phyloP scores from a whole-genome alignment of 1,140 invertebrate species.

The Magallana gigas region DNA sequence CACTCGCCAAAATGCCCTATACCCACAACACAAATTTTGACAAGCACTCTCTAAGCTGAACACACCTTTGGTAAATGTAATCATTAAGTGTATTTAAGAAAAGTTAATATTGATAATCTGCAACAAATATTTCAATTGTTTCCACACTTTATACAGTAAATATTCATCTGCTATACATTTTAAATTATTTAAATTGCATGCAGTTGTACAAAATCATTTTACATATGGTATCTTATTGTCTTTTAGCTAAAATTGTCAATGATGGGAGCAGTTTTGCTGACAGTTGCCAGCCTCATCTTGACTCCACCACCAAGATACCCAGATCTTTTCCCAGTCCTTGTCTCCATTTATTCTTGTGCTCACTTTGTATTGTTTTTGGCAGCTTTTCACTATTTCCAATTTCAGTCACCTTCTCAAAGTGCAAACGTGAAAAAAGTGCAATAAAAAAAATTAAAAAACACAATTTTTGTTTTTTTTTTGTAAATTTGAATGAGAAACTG shows the following conservation, averaged over 20 bases:
- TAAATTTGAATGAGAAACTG: no score
- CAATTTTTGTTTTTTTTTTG: neutral
- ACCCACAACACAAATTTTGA: no score
- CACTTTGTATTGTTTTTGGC: conserved; percentile 91
- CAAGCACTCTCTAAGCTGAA: no score
- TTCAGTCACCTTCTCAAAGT: conserved; percentile 72
- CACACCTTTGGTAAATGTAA: no score
- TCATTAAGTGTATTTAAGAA: no score
- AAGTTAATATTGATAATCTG: no score
- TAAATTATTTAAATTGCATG: neutral
- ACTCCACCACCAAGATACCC: conserved; percentile 88
- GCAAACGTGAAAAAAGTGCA: neutral
- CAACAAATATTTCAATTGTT: no score
- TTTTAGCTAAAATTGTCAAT: conserved; percentile 83
- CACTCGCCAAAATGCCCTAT: no score
- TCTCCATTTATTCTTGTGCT: conserved; percentile 89
- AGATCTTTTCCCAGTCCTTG: conserved; percentile 90
- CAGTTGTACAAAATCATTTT: neutral
- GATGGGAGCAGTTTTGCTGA: conserved; percentile 83
- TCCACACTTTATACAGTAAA: neutral
- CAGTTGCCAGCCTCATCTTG: conserved; percentile 82
- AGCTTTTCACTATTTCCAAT: conserved; percentile 90
- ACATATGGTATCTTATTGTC: conserved; percentile 32
- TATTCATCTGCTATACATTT: neutral
- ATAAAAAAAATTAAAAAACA: neutral